These are phyloP conservation scores for Mus spretus DNA, from an alignment of 2,797 vertebrate species.

Conservation along the genomic window DNA sequence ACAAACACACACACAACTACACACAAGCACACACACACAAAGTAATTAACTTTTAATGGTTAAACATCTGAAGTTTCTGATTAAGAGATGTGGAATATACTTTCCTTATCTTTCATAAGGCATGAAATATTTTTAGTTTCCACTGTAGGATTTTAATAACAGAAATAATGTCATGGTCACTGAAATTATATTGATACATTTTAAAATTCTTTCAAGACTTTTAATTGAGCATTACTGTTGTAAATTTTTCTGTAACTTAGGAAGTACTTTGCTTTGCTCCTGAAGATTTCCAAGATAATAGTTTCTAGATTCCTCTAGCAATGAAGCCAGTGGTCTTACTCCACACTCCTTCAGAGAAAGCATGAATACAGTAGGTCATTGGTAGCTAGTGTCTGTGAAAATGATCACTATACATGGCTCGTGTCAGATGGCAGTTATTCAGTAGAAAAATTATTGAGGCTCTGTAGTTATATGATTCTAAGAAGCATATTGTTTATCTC, in stretches of 20 bases:
- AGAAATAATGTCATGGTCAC: background rate
- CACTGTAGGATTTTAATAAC: background rate
- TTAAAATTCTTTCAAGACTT: slow-evolving; percentile 3
- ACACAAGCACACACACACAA: background rate
- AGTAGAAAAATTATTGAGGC: background rate
- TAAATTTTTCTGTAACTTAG: background rate
- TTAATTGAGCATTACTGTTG: background rate
- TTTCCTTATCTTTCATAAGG: background rate
- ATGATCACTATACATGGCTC: background rate
- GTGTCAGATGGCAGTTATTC: background rate
- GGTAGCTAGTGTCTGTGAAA: background rate
- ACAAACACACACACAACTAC: too few relatives aligned
- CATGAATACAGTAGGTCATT: background rate
- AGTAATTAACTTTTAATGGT: background rate
- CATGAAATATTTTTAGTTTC: slow-evolving; percentile 7
- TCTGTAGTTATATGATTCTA: background rate
- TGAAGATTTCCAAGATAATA: background rate
- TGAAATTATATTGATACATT: background rate
- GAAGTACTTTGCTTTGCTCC: background rate
- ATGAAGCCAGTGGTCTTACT: background rate
- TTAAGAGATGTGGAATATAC: background rate
- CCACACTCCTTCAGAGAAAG: background rate
- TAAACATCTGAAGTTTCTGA: background rate
- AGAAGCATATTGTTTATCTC: background rate
- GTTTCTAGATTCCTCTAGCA: background rate